These are phyloP conservation scores for Dendrolimus pini DNA, from an alignment of 2,888 invertebrate species.

Conservation along the genomic window DNA sequence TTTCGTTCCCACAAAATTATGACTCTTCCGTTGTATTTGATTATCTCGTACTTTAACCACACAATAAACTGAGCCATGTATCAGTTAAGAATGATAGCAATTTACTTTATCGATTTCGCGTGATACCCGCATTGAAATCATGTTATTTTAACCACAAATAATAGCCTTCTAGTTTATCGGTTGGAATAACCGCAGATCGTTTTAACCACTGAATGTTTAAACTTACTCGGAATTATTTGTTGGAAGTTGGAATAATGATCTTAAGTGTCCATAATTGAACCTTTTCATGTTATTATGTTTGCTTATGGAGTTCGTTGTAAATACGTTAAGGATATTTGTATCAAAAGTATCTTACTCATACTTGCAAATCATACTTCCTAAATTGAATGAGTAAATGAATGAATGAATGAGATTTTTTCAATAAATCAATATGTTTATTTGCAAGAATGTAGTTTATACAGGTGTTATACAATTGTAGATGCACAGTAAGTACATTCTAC, in stretches of 20 bases:
- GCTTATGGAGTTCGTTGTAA: neutral
- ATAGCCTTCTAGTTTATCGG: neutral
- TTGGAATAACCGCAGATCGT: neutral
- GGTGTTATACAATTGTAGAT: too few relatives aligned
- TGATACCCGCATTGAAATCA: neutral
- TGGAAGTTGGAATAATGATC: neutral
- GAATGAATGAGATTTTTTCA: too few relatives aligned
- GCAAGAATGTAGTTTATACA: too few relatives aligned
- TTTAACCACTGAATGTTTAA: neutral
- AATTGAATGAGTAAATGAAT: too few relatives aligned
- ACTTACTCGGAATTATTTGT: neutral
- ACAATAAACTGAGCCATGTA: constrained; percentile 1
- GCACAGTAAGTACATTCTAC: too few relatives aligned
- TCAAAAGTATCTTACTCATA: neutral
- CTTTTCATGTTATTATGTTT: too few relatives aligned
- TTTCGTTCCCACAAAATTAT: too few relatives aligned
- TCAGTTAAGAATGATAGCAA: constrained; percentile 1
- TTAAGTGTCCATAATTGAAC: neutral
- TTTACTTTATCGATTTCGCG: neutral
- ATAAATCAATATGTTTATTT: too few relatives aligned
- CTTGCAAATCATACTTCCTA: neutral
- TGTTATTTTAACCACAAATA: neutral
- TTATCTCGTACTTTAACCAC: neutral
- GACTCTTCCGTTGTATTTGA: neutral
- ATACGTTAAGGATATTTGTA: neutral